phyloP scores from a whole-genome alignment of 2,797 vertebrate species.

The Setipinna tenuifilis region DNA sequence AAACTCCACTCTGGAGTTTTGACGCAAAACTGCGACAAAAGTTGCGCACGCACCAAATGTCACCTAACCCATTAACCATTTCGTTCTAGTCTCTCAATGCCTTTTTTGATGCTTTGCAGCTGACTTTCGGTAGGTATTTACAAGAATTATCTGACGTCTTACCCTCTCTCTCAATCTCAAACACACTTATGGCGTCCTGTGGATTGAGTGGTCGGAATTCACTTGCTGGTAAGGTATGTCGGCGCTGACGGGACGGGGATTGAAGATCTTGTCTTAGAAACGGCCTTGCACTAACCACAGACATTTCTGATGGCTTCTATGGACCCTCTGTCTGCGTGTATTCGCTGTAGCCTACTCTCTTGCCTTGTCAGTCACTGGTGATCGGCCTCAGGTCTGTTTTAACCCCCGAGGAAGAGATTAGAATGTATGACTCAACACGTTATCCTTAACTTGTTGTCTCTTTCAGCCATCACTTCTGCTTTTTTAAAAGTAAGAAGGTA shows the following conservation, averaged over 20 bases:
- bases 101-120: background rate
- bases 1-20: background rate
- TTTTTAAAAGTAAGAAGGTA: background rate
- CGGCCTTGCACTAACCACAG: slow-evolving; percentile 62
- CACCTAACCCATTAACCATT: background rate
- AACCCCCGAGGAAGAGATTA: slow-evolving; percentile 8
- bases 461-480: too few species aligned
- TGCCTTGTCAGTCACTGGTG: background rate
- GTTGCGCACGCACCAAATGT: background rate
- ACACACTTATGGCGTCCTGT: slow-evolving; percentile 86
- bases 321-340: background rate
- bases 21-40: background rate
- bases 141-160: background rate
- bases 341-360: background rate
- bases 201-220: slow-evolving; percentile 91
- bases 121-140: too few species aligned
- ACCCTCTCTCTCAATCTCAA: slow-evolving; percentile 94
- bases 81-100: background rate
- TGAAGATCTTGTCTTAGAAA: slow-evolving; percentile 73
- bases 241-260: slow-evolving; percentile 74
- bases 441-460: background rate
- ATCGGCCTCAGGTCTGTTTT: background rate
- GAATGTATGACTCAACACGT: slow-evolving; percentile 12
- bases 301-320: slow-evolving; percentile 56
- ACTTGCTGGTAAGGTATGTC: slow-evolving; percentile 91